Conservation (phyloP, 2,113 vertebrate species). For the Prunella fulvescens region DNA sequence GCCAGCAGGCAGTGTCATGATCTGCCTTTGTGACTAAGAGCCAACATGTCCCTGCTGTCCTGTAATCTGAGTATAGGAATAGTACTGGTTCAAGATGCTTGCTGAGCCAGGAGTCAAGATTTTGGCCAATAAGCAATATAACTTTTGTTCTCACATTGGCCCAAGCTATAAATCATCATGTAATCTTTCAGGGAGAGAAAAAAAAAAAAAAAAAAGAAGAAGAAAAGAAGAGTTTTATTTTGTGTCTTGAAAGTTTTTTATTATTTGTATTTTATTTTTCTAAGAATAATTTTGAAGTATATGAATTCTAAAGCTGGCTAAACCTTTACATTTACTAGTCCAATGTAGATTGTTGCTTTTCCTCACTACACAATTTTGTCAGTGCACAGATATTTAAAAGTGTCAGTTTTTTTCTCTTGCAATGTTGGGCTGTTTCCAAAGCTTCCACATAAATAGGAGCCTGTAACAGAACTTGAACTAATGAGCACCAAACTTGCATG, state of each 20-base stretch:
- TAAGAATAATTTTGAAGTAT: neutral
- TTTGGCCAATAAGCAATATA: neutral
- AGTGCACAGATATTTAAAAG: neutral
- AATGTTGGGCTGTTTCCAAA: neutral
- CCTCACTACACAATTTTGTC: neutral
- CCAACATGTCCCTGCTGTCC: neutral
- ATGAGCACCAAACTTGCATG: slow-evolving; percentile 2
- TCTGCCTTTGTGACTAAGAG: neutral
- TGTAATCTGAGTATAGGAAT: neutral
- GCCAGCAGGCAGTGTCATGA: neutral
- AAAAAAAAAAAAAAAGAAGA: neutral
- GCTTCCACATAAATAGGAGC: neutral
- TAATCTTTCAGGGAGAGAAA: neutral
- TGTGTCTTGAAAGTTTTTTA: neutral
- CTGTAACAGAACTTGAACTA: neutral
- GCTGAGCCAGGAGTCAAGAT: neutral
- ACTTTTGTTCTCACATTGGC: neutral
- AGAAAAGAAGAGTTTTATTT: neutral
- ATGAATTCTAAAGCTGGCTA: neutral
- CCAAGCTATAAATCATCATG: neutral
- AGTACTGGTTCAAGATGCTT: neutral
- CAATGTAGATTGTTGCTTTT: neutral
- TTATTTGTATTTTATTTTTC: neutral
- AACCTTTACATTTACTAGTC: neutral
- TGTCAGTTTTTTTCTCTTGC: neutral